Evolutionary conservation across 2,113 vertebrate genomes (phyloP).

Genomic region (Pheucticus melanocephalus): DNA sequence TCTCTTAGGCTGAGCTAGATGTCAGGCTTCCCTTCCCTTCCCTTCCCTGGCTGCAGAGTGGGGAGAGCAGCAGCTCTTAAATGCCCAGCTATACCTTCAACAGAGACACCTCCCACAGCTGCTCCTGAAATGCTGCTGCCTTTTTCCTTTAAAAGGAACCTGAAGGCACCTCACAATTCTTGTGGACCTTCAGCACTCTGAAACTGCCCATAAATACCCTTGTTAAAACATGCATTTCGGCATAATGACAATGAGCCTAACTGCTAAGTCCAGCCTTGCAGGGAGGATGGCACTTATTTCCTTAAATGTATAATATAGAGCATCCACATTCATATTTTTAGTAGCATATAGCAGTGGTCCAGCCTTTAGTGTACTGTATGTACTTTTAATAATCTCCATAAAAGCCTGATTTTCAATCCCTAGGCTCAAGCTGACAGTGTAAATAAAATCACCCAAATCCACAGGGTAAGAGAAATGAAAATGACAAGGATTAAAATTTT

Average conservation of each 20-base stretch:
- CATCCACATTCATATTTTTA: slow-evolving; percentile 73
- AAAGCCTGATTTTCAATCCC: slow-evolving; percentile 98
- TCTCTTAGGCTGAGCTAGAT: not conserved
- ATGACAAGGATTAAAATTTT: slow-evolving; percentile 94
- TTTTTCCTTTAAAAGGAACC: not conserved
- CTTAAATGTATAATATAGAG: slow-evolving; percentile 49
- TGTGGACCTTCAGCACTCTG: not conserved
- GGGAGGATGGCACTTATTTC: slow-evolving; percentile 62
- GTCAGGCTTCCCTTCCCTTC: not conserved
- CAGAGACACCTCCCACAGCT: not conserved
- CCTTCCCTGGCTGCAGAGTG: not conserved
- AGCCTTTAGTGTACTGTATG: slow-evolving; percentile 81
- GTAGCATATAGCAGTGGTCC: slow-evolving; percentile 69
- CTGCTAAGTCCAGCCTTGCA: slow-evolving; percentile 63
- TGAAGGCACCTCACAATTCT: not conserved
- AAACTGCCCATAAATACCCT: slow-evolving; percentile 48
- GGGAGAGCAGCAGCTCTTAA: not conserved
- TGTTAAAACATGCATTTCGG: slow-evolving; percentile 42
- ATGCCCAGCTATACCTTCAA: not conserved
- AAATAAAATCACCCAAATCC: slow-evolving; percentile 99
- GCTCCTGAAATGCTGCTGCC: not conserved
- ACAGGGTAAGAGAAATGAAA: slow-evolving; percentile 97
- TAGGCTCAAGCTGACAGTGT: slow-evolving; percentile 98
- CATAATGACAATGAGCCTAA: slow-evolving; percentile 15
- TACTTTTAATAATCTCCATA: slow-evolving; percentile 95